A percentile compares a stretch with the other conserved stretches of the same genome.
phyloP scores from a whole-genome alignment of 2,888 invertebrate species.

The Epicampocera succincta region DNA sequence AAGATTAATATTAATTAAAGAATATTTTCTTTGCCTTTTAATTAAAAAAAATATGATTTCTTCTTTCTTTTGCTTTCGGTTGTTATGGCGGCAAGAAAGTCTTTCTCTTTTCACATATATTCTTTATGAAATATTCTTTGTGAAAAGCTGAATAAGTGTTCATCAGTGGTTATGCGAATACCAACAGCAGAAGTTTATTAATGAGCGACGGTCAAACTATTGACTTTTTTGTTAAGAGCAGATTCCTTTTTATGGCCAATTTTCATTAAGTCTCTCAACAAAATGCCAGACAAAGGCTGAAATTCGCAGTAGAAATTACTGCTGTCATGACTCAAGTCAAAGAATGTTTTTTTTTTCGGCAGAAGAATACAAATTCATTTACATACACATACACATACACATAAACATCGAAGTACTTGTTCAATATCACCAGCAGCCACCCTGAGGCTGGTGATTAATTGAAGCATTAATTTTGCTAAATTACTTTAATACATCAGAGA shows the following conservation, averaged over 20 bases:
- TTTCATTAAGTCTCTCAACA: not conserved
- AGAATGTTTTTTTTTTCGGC: not conserved
- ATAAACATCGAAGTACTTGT: no score
- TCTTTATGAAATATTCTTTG: no score
- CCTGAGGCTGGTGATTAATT: conserved; percentile 49
- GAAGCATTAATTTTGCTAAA: conserved; percentile 80
- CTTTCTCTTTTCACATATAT: no score
- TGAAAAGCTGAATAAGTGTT: no score
- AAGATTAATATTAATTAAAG: no score
- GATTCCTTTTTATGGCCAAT: conserved; percentile 42
- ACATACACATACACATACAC: not conserved
- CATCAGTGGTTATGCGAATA: no score
- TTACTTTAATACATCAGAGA: conserved; percentile 80
- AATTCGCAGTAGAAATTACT: not conserved
- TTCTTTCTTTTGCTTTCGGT: no score
- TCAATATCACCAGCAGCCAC: not conserved
- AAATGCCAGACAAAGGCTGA: no score
- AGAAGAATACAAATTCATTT: conserved; percentile 11
- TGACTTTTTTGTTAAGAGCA: conserved; percentile 39
- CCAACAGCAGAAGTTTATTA: not conserved
- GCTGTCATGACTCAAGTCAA: conserved; percentile 9
- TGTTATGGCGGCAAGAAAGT: no score
- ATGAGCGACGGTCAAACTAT: conserved; percentile 39
- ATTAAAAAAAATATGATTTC: no score
- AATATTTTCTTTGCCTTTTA: no score